These are phyloP conservation scores for Anhinga anhinga DNA, from an alignment of 2,113 vertebrate genomes.

Conservation along the genomic window DNA sequence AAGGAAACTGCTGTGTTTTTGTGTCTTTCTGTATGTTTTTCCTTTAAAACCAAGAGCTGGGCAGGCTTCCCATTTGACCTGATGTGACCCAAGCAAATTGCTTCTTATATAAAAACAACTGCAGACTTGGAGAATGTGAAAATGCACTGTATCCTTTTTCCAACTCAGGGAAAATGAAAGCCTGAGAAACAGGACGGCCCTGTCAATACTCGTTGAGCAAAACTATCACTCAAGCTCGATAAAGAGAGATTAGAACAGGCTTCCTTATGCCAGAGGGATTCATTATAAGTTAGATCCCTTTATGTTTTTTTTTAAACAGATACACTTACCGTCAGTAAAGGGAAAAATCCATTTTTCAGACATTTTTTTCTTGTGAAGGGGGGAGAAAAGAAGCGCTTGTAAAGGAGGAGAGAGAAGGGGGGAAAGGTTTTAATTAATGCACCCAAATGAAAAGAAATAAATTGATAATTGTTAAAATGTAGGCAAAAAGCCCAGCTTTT, in stretches of 20 bases:
- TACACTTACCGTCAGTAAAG: not conserved
- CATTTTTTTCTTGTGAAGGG: not conserved
- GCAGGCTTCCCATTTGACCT: conserved; percentile 84
- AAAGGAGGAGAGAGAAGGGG: not conserved
- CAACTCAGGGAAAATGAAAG: conserved; percentile 71
- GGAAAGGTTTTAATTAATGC: not conserved
- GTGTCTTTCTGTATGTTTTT: conserved; percentile 89
- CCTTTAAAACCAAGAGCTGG: conserved; percentile 87
- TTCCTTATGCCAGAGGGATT: conserved; percentile 70
- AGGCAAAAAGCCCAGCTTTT: conserved; percentile 53
- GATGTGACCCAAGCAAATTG: conserved; percentile 84
- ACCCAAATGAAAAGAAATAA: not conserved
- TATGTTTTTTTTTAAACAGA: conserved; percentile 55
- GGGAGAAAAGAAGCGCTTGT: not conserved
- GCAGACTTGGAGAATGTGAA: conserved; percentile 82
- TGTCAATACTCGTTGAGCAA: conserved; percentile 72
- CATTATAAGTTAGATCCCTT: conserved; percentile 66
- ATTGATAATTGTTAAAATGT: conserved; percentile 37
- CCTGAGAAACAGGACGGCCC: conserved; percentile 74
- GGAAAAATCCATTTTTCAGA: conserved; percentile 52
- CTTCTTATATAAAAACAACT: conserved; percentile 89
- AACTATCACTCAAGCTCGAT: conserved; percentile 75
- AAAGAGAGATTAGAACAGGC: conserved; percentile 73
- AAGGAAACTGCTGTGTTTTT: conserved; percentile 88
- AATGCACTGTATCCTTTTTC: conserved; percentile 79